Base-by-base conservation (phyloP, 2,888 invertebrate species). In the Diaprepes abbreviatus region DNA sequence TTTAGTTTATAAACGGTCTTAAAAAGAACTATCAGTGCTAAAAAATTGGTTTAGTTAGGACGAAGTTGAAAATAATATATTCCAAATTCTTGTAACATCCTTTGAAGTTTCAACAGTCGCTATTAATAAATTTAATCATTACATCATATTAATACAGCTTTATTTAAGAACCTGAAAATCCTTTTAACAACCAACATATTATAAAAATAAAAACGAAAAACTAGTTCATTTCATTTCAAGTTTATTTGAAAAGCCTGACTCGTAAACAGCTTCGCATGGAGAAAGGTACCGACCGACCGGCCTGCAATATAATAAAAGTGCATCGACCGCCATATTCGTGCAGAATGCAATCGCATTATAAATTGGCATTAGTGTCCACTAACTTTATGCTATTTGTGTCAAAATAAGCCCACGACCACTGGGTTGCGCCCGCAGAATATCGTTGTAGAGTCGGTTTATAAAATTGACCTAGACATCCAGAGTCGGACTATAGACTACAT, bases 301-400 rank as follows among this genome's bases (percentile, higher is more conserved):
- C 12, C 63, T 6, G 28, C 40, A 35, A 24, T 36, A 54, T 54
- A 63, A 63, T 54, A 63, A 60, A 66, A 59, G 50, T 45, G 16
- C 59, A 50, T 50, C 52, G 19, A 54, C 50, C 55, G 62, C 70
- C 55, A 68, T 66, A 43, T 59, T 71, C 74, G 67, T 79, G 78
- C 78, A 77, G 79, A 79, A 81, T 82, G 81, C 82, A 83, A 83
- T 83, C 82, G 82, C 12, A 59, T 78, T 83, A 82, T 83, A 83
- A 83, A 83, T 83, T 83, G 82, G 83, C 82, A 83, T 83, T 83
- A 83, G 82, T 81, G 82, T 83, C 83, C 77, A 80, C 82, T 82
- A 81, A 83, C 81, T 82, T 80, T 77, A 80, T 81, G 83, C 81
- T 81, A 82, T 83, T 83, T 83, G 82, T 82, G 83, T 83, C 83